Base-by-base conservation (phyloP, 2,797 vertebrate species). In the Anomalospiza imberbis region DNA sequence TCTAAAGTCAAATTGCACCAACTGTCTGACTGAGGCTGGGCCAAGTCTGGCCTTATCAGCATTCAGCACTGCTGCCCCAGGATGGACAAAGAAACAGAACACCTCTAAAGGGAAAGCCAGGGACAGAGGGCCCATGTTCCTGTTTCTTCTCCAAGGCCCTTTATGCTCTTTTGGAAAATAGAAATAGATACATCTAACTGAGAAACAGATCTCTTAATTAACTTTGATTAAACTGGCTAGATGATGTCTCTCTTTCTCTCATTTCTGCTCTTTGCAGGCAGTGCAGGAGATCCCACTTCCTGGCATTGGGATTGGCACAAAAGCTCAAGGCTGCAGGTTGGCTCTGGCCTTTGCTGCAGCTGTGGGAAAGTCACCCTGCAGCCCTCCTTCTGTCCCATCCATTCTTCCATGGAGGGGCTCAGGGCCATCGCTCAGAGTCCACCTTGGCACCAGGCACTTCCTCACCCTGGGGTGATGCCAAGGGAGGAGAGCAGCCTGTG, bases 31-130 rank as follows among this genome's bases (percentile, higher is more conserved):
- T 92, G 92, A 91, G 86, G 53, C 75, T 91, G 74, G 65, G 91
- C 93, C 95, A 97, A 95, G 72, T 89, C 85, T 83, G 91, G 78
- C 42, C 44, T 97, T 82, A 93, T 95, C 92, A 94, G 53, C 84
- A 97, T 97, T 95, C 95, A 93, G 32, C 42, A 58, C 74, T 65
- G 87, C 74, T 61, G 92, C 45, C 60, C 79, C 13, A 8, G 75
- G 53, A 91, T 68, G 93, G 88, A 90, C 1, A 0, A 89, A 50
- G 70, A 81, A 81, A 86, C 42, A 76, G 73, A 93, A 18, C 44
- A 51, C 6, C 29, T 28, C 55, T 82, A 12, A 76, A 94, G 32
- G 20, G 42, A 42, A 62, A 90, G 19, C 31, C 3, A 10, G 24
- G 34, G 45, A 91, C 74, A 87, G 28, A 67, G 32, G 9, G 10